phyloP scores from a whole-genome alignment of 2,113 vertebrate genomes.

The Bos javanicus region DNA sequence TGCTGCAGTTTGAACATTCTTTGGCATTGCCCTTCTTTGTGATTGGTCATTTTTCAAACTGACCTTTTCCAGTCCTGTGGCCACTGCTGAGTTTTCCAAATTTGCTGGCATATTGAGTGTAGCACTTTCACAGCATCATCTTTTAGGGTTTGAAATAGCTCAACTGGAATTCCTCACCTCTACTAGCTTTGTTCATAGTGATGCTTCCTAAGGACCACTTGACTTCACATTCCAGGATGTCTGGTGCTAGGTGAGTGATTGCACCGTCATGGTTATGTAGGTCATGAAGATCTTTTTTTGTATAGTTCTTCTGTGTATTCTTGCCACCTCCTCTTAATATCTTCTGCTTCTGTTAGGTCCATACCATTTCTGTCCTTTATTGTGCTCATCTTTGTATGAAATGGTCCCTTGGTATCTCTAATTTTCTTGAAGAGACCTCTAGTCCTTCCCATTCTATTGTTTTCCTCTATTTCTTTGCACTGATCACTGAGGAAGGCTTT shows the following conservation, averaged over 20 bases:
- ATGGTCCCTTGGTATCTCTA: not conserved
- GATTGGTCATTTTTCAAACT: not conserved
- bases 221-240: not conserved
- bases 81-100: not conserved
- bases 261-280: not conserved
- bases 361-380: not conserved
- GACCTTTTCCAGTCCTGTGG: not conserved
- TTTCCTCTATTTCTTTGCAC: not conserved
- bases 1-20: not conserved
- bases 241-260: not conserved
- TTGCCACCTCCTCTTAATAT: not conserved
- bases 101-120: not conserved
- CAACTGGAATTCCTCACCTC: not conserved
- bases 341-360: not conserved
- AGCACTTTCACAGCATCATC: not conserved
- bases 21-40: not conserved
- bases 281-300: not conserved
- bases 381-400: not conserved
- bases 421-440: not conserved
- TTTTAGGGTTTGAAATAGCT: not conserved
- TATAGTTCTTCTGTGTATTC: not conserved
- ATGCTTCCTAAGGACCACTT: not conserved
- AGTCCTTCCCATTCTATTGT: not conserved
- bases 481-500: not conserved
- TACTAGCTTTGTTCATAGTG: not conserved